Base-by-base conservation (phyloP, 2,113 vertebrate species). In the Mustela nigripes region DNA sequence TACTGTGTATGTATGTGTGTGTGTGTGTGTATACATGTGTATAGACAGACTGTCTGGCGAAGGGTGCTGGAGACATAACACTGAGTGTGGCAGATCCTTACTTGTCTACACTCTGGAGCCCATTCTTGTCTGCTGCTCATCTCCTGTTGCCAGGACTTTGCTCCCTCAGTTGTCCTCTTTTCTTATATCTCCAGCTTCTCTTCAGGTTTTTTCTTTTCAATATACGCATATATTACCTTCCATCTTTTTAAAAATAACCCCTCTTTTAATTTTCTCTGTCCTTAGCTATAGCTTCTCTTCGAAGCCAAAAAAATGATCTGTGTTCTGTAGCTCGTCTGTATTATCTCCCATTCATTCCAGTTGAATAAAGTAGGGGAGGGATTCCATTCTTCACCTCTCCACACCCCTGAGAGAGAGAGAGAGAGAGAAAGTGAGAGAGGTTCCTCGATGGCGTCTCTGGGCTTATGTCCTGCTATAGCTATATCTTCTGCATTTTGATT, bases 231-330 rank as follows among this genome's bases (percentile, higher is more conserved):
- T 63, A 81, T 93, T 93, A 58, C 58, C 73, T 45, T 95, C 4
- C 8, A 36, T 85, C 36, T 85, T 91, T 73, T 73, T 83, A 36
- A 79, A 93, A 71, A 93, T 80, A 90, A 81, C 42, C 14, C n/a
- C 8, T 95, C 8, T 95, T 65, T 48, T 76, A 74, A 60, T 82
- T 62, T 28, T 79, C 24, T 80, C 45, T 12, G 74, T 33, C 15
- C 50, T 73, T 73, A 84, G 16, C 48, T 50, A 81, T 21, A 76
- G 73, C 39, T 65, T 90, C 53, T 90, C 33, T 78, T 97, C 91
- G 67, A 28, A 81, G 33, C 42, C 93, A 56, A 58, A 79, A 76
- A 89, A 85, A 45, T 80, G 26, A 16, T 95, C 31, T 93, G 0
- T 71, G 48, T 33, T 91, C 65, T 31, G 0, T 76, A 22, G 86